Evolutionary conservation across 2,888 invertebrate genomes (phyloP), one percentile per base, ranked within the genome.

Genomic region (Diaphora mendica): DNA sequence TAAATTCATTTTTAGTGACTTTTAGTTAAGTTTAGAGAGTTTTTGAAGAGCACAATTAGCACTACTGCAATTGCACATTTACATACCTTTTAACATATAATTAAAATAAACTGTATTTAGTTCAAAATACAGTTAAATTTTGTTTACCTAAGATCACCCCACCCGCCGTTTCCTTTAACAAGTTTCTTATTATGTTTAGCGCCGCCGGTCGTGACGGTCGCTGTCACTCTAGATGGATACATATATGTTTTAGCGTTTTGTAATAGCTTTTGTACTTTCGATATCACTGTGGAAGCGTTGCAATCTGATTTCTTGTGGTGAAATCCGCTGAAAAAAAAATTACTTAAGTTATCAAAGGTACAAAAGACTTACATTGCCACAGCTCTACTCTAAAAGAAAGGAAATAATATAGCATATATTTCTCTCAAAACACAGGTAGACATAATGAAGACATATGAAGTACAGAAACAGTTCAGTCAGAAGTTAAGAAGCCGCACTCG

Each of bases 281-380:
- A 97, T 90, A 98, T 98, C 74, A 97, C 98, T 65, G 97, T 97
- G 42, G 98, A 98, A 7, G 98, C 97, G 91, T 98, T 98, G 94
- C 99, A 99, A 90, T 98, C 98, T 66, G 97, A 97, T 90, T 99
- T 98, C 95, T 99, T 99, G 91, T 99, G 99, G 92, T 99, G 99
- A 71, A 99, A 98, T 13, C 99, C 99, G 93, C 99, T 99, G 96
- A 3, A 86, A 87, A 7, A 59, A 2, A 2, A 20, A 2, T 44
- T 48, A 55, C 51, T 23, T 11, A 55, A 55, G n/a, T 51, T 51
- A 23, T 23, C 8, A 51, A 51, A 7, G 20, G 17, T 44, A 44
- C 17, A 44, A 17, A 44, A 17, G 5, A 48, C 11, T 42, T 42
- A 11, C 1, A 13, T 42, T n/a, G 13, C 2, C 11, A 15, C 15